phyloP scores from a whole-genome alignment of 2,113 vertebrate genomes.

The Rhinichthys klamathensis region DNA sequence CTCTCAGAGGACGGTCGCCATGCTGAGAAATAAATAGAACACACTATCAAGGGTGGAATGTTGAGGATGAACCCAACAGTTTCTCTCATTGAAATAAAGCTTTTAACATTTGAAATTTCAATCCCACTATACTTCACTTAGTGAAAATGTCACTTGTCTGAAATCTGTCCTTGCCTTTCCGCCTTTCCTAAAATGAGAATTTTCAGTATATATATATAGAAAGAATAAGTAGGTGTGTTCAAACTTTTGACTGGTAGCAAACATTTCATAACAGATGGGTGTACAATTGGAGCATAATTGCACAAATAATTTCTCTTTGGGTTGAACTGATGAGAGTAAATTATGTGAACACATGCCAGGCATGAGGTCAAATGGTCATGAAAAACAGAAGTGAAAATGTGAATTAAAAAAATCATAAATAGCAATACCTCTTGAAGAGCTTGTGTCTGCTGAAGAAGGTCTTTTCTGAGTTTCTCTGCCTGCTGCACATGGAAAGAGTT shows the following conservation, averaged over 20 bases:
- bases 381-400: background rate
- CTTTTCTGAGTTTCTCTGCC: slow-evolving; percentile 81
- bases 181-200: background rate
- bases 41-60: background rate
- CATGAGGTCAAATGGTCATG: background rate
- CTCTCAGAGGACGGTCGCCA: background rate
- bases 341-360: background rate
- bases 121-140: background rate
- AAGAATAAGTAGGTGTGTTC: background rate
- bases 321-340: background rate
- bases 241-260: background rate
- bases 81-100: slow-evolving; percentile 19
- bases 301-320: background rate
- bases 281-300: background rate
- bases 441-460: slow-evolving; percentile 82
- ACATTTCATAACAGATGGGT: background rate
- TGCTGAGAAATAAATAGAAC: background rate
- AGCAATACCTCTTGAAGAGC: slow-evolving; percentile 79
- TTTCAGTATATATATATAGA: background rate
- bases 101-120: slow-evolving; percentile 28
- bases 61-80: background rate
- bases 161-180: background rate
- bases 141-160: background rate
- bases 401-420: too few species aligned
- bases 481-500: slow-evolving; percentile 88